Evolutionary conservation across 2,888 invertebrate genomes (phyloP).

Genomic region (Nebria brevicollis): DNA sequence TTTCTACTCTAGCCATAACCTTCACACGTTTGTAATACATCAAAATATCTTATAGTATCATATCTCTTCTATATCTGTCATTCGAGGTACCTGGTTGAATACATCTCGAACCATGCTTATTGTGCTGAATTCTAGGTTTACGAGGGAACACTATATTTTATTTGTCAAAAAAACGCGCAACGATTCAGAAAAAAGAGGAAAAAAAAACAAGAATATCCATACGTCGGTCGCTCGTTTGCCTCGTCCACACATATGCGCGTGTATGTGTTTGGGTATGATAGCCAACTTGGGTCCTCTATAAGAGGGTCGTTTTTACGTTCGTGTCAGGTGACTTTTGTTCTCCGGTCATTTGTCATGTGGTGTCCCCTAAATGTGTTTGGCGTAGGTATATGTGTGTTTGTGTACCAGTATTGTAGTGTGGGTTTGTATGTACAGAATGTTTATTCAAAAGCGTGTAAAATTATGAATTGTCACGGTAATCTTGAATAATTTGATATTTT

Average conservation of each 20-base stretch:
- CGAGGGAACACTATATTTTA: constrained; percentile 43
- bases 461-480: too few species aligned
- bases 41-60: not conserved
- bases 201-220: not conserved
- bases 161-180: constrained; percentile 40
- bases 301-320: constrained; percentile 41
- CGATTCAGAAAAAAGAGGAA: too few species aligned
- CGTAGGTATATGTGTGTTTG: not conserved
- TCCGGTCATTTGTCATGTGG: constrained; percentile 36
- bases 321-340: constrained; percentile 42
- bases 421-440: not conserved
- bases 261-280: not conserved
- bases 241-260: not conserved
- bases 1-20: not conserved
- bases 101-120: constrained; percentile 36
- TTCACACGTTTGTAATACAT: not conserved
- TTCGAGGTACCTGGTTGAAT: not conserved
- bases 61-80: not conserved
- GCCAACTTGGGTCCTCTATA: constrained; percentile 21
- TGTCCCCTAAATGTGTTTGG: not conserved
- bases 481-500: too few species aligned
- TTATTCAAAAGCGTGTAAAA: not conserved
- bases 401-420: not conserved
- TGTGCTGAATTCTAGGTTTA: constrained; percentile 45
- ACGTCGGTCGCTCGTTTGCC: constrained; percentile 4